These are phyloP conservation scores for Luscinia megarhynchos DNA, from an alignment of 2,797 vertebrate genomes.

Conservation along the genomic window DNA sequence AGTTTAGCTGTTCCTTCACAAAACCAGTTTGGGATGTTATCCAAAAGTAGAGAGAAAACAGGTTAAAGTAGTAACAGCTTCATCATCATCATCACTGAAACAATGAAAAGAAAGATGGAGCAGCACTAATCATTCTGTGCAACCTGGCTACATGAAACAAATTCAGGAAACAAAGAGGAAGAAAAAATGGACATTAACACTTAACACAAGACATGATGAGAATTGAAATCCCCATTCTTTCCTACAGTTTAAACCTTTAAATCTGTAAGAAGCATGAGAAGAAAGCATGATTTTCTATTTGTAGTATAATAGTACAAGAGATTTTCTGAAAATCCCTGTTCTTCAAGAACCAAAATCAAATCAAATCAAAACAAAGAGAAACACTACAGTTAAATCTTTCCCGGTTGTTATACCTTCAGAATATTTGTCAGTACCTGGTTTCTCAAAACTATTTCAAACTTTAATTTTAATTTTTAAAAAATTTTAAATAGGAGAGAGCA, in stretches of 20 bases:
- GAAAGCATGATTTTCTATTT: background rate
- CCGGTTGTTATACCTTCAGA: background rate
- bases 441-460: background rate
- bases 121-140: background rate
- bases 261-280: background rate
- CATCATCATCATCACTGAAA: background rate
- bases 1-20: background rate
- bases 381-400: background rate
- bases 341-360: background rate
- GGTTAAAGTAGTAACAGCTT: background rate
- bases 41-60: background rate
- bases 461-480: background rate
- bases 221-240: background rate
- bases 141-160: background rate
- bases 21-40: background rate
- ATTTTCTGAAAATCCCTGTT: background rate
- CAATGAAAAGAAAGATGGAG: background rate
- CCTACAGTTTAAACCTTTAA: background rate
- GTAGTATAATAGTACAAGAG: background rate
- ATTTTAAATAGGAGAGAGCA: background rate
- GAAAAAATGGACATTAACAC: background rate
- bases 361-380: background rate
- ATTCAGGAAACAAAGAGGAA: background rate
- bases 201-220: background rate
- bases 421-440: background rate